A percentile compares a stretch with the other conserved stretches of the same genome.
These are phyloP conservation scores for Lepisosteus oculatus DNA, from an alignment of 2,113 vertebrate species.

Conservation along the genomic window DNA sequence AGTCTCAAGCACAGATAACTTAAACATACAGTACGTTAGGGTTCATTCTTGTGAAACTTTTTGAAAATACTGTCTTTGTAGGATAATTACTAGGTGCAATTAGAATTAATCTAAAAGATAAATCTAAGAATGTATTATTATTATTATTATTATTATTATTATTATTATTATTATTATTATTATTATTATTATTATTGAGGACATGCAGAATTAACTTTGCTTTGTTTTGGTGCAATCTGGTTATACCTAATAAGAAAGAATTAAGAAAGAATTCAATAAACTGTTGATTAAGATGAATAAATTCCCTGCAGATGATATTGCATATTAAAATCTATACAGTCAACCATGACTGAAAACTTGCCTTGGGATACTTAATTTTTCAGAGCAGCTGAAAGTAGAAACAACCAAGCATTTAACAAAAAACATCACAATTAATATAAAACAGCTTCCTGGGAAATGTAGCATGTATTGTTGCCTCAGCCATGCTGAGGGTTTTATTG, in stretches of 20 bases:
- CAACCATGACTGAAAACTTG: slow-evolving; percentile 13
- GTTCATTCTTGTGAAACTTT: too few species aligned
- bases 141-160: too few species aligned
- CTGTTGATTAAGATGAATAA: slow-evolving; percentile 30
- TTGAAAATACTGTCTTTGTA: too few species aligned
- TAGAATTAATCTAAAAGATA: too few species aligned
- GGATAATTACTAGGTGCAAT: too few species aligned
- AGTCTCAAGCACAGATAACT: too few species aligned
- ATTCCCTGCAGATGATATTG: slow-evolving; percentile 12
- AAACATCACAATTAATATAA: background rate
- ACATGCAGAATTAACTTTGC: background rate
- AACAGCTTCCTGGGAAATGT: background rate
- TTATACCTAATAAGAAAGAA: background rate
- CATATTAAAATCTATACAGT: slow-evolving; percentile 20
- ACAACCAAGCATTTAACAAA: background rate
- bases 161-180: too few species aligned
- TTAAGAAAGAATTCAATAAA: slow-evolving; percentile 18
- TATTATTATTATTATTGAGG: slow-evolving; percentile 1
- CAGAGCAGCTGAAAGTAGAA: slow-evolving; percentile 11
- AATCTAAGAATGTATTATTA: too few species aligned
- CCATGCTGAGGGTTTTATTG: background rate
- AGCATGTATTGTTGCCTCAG: background rate
- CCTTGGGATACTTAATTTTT: slow-evolving; percentile 7
- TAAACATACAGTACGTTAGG: too few species aligned
- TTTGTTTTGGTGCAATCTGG: background rate